phyloP scores from a whole-genome alignment of 2,888 invertebrate species.

The Cephus sareptanus region DNA sequence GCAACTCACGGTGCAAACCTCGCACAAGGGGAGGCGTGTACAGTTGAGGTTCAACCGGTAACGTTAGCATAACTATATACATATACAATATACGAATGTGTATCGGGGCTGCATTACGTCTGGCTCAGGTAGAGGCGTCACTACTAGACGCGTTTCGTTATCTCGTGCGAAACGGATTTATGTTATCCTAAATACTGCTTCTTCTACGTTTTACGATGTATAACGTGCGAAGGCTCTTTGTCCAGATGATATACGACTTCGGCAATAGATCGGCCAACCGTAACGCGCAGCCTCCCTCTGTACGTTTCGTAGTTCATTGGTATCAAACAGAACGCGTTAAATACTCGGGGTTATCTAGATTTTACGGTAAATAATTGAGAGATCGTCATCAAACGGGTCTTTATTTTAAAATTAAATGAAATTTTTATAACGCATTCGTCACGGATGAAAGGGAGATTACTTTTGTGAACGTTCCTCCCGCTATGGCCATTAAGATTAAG shows the following conservation, averaged over 20 bases:
- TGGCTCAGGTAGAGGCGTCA: neutral
- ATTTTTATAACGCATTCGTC: neutral
- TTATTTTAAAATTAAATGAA: neutral
- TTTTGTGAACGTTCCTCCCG: neutral
- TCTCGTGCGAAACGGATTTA: conserved; percentile 43
- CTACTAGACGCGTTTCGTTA: conserved; percentile 2
- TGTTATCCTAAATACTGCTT: conserved; percentile 46
- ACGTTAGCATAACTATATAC: conserved; percentile 6
- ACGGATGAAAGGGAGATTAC: neutral
- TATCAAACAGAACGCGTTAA: neutral
- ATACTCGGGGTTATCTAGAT: neutral
- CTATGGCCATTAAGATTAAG: neutral
- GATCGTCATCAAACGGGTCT: neutral
- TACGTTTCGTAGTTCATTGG: neutral
- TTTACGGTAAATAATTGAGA: neutral
- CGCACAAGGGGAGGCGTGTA: conserved; percentile 6
- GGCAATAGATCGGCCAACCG: conserved; percentile 22
- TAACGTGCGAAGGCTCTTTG: conserved; percentile 29
- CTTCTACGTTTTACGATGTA: conserved; percentile 43
- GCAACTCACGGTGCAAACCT: conserved; percentile 20
- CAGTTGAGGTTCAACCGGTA: conserved; percentile 6
- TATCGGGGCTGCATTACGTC: conserved; percentile 3
- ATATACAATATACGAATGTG: neutral
- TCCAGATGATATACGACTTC: conserved; percentile 46
- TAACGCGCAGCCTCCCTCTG: neutral